phyloP scores from a whole-genome alignment of 2,113 vertebrate species.

The Alouatta palliata region DNA sequence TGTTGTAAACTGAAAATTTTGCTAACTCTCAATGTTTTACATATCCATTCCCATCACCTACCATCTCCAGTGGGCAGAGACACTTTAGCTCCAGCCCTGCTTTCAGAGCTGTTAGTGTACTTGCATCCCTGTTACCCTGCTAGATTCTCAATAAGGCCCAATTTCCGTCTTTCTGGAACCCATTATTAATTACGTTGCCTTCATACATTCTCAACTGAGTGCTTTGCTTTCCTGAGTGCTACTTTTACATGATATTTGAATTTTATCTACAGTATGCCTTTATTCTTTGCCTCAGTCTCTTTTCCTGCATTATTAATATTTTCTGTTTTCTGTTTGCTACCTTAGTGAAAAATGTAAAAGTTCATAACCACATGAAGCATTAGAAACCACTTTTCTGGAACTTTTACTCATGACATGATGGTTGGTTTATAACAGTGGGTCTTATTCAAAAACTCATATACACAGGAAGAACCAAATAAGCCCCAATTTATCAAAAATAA shows the following conservation, averaged over 20 bases:
- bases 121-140: too few species aligned
- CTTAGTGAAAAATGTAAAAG: constrained; percentile 26
- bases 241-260: not conserved
- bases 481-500: not conserved
- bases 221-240: not conserved
- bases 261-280: not conserved
- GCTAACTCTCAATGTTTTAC: not conserved
- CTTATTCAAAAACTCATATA: not conserved
- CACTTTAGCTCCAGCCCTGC: fast-evolving
- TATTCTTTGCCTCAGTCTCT: not conserved
- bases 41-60: not conserved
- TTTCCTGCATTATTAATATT: constrained; percentile 46
- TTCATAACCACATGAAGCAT: not conserved
- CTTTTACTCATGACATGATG: not conserved
- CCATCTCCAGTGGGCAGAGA: not conserved
- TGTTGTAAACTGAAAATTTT: not conserved
- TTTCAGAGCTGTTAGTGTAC: not conserved
- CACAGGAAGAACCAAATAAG: not conserved
- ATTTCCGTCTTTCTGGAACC: not conserved
- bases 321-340: not conserved
- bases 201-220: not conserved
- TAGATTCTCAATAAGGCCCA: not conserved
- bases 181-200: not conserved
- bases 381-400: not conserved
- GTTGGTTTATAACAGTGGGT: not conserved